Conservation (phyloP, 2,797 vertebrate species). For the Lacerta bilineata region DNA sequence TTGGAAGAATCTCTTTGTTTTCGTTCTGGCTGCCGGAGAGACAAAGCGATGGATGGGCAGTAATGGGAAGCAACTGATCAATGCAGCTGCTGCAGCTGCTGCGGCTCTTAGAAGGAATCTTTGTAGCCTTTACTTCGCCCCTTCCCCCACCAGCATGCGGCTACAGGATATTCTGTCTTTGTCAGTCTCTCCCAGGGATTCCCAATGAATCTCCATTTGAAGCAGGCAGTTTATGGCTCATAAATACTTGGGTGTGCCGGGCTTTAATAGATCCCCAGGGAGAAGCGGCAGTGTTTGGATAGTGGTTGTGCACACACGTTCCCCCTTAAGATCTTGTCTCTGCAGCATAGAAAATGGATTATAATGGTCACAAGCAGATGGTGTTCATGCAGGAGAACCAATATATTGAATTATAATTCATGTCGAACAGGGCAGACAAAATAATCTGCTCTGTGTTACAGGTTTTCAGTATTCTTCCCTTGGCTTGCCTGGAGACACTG, state of each 20-base stretch:
- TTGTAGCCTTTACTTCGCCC: not conserved
- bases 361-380: conserved; percentile 77
- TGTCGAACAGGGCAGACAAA: conserved; percentile 62
- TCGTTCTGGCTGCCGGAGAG: conserved; percentile 48
- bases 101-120: conserved; percentile 15
- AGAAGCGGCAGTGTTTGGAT: conserved; percentile 67
- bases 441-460: conserved; percentile 60
- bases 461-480: conserved; percentile 57
- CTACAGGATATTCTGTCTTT: conserved; percentile 55
- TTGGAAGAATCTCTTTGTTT: conserved; percentile 62
- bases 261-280: conserved; percentile 72
- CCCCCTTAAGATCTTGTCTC: conserved; percentile 63
- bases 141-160: fast-evolving
- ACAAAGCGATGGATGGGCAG: not conserved
- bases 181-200: conserved; percentile 47
- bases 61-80: conserved; percentile 28
- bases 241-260: conserved; percentile 78
- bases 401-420: conserved; percentile 58
- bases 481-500: conserved; percentile 27
- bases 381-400: conserved; percentile 63
- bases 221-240: conserved; percentile 68
- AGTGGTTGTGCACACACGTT: conserved; percentile 60
- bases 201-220: conserved; percentile 74
- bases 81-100: conserved; percentile 26
- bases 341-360: conserved; percentile 73